Base-by-base conservation (phyloP, 2,888 invertebrate genomes). In the Monochamus alternatus region DNA sequence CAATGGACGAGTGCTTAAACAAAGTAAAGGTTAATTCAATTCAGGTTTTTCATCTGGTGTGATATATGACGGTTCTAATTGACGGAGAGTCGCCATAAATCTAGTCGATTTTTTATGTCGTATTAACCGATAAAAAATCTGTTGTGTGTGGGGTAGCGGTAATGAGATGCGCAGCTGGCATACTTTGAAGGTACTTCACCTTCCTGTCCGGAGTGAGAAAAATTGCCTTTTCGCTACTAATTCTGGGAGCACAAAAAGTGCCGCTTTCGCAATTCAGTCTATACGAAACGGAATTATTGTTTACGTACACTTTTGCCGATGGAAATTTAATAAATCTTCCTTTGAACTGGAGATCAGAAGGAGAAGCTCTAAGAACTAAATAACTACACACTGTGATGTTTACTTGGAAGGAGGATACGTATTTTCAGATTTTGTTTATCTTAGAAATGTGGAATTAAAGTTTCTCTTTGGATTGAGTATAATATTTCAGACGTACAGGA, bases 61-160 rank as follows among this genome's bases (percentile, higher is more conserved):
- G 80, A 80, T 78, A 72, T 78, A 79, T 79, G 78, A 75, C 75
- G 69, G 69, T 64, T 71, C 63, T 81, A 80, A 82, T 80, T 81
- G 79, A 80, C 77, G 81, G 80, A 81, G 78, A 78, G 80, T 77
- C 78, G 81, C 81, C 80, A 83, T 83, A 84, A 84, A 84, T 83
- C 80, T 81, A 80, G 80, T 79, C 78, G 81, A 81, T 83, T 83
- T 84, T 83, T 84, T 83, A 82, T 82, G 83, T 82, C 82, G 75
- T 80, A 77, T 84, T 82, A 83, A 77, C 80, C 81, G 82, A 83
- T 84, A 84, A 84, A 84, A 84, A 84, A 81, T 80, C 82, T 82
- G 78, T 80, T 81, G 74, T 76, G 72, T 76, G 77, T 73, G 59
- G 30, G 77, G 77, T 73, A 58, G 30, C 55, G 71, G 73, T 82